Evolutionary conservation across 2,113 vertebrate species (phyloP).

Genomic region (Pelecanus crispus): DNA sequence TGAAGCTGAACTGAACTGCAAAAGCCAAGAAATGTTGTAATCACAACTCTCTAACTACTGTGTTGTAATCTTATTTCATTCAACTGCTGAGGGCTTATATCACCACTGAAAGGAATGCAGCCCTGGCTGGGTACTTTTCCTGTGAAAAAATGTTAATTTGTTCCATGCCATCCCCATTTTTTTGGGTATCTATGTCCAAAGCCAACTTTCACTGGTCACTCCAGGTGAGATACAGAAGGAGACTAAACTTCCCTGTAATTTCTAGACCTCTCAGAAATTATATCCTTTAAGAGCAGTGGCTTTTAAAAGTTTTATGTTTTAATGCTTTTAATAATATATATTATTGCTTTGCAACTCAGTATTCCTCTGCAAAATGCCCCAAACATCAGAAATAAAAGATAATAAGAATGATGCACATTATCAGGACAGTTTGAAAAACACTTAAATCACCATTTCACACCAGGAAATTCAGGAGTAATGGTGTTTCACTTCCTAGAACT

Average conservation of each 20-base stretch:
- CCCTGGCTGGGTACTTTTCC: background rate
- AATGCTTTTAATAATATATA: background rate
- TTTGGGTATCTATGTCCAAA: background rate
- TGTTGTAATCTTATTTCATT: slow-evolving; percentile 22
- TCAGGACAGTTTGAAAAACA: background rate
- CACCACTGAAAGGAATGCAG: background rate
- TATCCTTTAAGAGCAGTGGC: background rate
- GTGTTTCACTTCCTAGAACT: background rate
- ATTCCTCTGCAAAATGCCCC: background rate
- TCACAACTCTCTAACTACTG: background rate
- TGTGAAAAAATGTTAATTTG: background rate
- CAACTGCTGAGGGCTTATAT: background rate
- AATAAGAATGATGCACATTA: background rate
- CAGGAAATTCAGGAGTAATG: background rate
- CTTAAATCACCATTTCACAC: background rate
- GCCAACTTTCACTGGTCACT: background rate
- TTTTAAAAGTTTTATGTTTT: background rate
- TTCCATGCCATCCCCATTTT: background rate
- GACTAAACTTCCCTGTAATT: background rate
- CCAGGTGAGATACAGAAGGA: background rate
- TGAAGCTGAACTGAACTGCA: slow-evolving; percentile 10
- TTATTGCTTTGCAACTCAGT: background rate
- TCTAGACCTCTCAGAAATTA: background rate
- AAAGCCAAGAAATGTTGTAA: slow-evolving; percentile 22
- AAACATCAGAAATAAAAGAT: background rate